phyloP scores from a whole-genome alignment of 2,888 invertebrate species.

The Buathra laborator region DNA sequence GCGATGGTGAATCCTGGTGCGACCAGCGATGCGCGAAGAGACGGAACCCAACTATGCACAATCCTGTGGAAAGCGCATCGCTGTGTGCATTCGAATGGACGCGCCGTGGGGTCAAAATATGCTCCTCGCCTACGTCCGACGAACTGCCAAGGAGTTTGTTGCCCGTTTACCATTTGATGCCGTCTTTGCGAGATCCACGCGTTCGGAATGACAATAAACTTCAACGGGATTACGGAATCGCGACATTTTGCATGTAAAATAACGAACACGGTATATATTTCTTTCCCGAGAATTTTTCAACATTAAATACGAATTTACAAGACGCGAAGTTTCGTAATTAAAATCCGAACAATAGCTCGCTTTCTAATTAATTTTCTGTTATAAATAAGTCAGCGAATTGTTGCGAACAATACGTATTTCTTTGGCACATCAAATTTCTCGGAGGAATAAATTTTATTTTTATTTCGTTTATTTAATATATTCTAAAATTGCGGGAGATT shows the following conservation, averaged over 20 bases:
- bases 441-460: too few relatives aligned
- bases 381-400: too few relatives aligned
- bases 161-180: conserved; percentile 47
- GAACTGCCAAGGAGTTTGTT: conserved; percentile 47
- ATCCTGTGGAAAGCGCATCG: conserved; percentile 72
- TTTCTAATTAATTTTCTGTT: background rate
- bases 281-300: conserved; percentile 9
- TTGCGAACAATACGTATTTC: too few relatives aligned
- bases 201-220: conserved; percentile 48
- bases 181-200: conserved; percentile 27
- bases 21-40: conserved; percentile 62
- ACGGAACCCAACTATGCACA: conserved; percentile 28
- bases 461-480: too few relatives aligned
- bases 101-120: background rate
- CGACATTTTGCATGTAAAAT: conserved; percentile 18
- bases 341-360: background rate
- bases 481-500: too few relatives aligned
- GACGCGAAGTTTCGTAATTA: background rate
- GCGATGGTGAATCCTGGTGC: conserved; percentile 48
- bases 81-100: conserved; percentile 71
- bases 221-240: conserved; percentile 46
- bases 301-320: background rate
- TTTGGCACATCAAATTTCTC: too few relatives aligned
- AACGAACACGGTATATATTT: conserved; percentile 13
- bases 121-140: conserved; percentile 8